Conservation (phyloP, 2,797 vertebrate genomes). For the Neosalanx taihuensis region DNA sequence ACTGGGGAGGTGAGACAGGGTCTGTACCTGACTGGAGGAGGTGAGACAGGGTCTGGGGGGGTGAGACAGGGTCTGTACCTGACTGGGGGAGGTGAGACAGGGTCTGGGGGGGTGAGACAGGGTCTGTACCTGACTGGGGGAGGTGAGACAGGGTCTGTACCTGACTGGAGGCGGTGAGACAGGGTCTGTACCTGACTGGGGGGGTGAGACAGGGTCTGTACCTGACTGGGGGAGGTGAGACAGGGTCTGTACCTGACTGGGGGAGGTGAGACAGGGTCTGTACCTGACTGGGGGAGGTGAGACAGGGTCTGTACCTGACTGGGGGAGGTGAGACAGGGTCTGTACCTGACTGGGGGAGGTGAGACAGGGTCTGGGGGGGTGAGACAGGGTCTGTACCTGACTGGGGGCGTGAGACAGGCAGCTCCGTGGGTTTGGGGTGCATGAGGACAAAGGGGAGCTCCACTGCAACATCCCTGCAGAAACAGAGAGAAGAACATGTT, state of each 20-base stretch:
- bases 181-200: too few relatives aligned
- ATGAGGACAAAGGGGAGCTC: slow-evolving; percentile 91
- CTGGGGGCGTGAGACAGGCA: slow-evolving; percentile 46
- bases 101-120: neutral
- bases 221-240: too few relatives aligned
- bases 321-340: slow-evolving; percentile 37
- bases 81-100: neutral
- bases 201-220: neutral
- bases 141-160: neutral
- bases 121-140: too few relatives aligned
- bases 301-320: slow-evolving; percentile 19
- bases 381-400: neutral
- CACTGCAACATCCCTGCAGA: slow-evolving; percentile 83
- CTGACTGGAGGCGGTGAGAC: neutral
- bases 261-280: neutral
- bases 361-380: neutral
- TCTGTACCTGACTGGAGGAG: neutral
- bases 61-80: slow-evolving; percentile 36
- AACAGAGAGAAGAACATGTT: neutral
- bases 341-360: too few relatives aligned
- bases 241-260: neutral
- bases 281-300: slow-evolving; percentile 32
- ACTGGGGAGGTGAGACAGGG: slow-evolving; percentile 41
- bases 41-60: slow-evolving; percentile 37
- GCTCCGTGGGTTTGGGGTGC: slow-evolving; percentile 88